A percentile compares a stretch with the other conserved stretches of the same genome.
Conservation (phyloP, 1,140 invertebrate genomes). For the Bombus balteatus region DNA sequence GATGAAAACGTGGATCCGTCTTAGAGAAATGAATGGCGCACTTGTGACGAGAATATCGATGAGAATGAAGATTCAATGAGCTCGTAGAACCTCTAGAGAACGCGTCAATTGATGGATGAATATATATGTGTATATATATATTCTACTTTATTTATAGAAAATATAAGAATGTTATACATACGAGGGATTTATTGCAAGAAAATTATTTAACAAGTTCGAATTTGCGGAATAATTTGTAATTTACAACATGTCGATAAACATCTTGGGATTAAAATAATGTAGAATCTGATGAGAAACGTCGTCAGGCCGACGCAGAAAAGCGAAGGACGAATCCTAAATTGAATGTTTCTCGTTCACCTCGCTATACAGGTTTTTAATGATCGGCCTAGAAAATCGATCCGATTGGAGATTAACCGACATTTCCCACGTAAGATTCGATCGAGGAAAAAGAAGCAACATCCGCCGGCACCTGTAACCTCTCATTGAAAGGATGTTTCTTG, state of each 20-base stretch:
- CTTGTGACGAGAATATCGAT: neutral
- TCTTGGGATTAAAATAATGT: neutral
- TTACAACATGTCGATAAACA: neutral
- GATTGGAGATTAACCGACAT: conserved; percentile 1
- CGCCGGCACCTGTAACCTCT: conserved; percentile 72
- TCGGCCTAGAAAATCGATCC: conserved; percentile 16
- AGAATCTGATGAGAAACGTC: too few relatives aligned
- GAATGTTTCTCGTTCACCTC: neutral
- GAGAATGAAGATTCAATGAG: neutral
- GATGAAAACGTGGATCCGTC: neutral
- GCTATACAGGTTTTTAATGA: conserved; percentile 8
- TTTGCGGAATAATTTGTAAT: neutral
- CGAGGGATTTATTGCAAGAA: neutral
- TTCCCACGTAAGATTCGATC: conserved; percentile 13
- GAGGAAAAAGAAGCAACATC: conserved; percentile 66
- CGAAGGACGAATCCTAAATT: neutral
- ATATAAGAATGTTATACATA: neutral
- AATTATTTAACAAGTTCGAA: neutral
- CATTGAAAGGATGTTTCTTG: conserved; percentile 65
- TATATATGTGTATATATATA: neutral
- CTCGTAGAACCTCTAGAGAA: neutral
- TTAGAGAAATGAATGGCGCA: neutral
- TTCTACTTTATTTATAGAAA: neutral
- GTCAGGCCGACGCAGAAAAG: too few relatives aligned
- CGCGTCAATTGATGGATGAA: neutral